Conservation (phyloP, 2,888 invertebrate species). For the Habrosyne pyritoides region DNA sequence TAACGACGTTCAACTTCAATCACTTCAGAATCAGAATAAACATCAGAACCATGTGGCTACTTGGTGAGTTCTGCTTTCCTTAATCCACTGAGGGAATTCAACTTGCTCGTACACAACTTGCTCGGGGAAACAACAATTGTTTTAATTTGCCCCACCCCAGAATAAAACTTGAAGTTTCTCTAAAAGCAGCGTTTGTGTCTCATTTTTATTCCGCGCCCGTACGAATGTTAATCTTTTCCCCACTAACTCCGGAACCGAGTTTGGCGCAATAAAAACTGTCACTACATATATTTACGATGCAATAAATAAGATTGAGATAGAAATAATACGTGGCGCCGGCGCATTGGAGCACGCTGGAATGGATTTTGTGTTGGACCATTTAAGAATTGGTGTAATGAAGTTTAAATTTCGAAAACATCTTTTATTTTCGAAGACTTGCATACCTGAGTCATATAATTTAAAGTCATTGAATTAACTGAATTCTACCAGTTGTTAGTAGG, state of each 20-base stretch:
- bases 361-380: neutral
- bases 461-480: too few species aligned
- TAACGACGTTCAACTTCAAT: neutral
- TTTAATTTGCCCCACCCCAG: conserved; percentile 22
- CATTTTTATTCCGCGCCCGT: conserved; percentile 64
- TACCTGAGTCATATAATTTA: too few species aligned
- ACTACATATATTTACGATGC: conserved; percentile 73
- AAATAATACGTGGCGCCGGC: conserved; percentile 49
- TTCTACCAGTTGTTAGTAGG: too few species aligned
- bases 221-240: conserved; percentile 67
- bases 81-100: neutral
- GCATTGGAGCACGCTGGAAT: conserved; percentile 28
- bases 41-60: neutral
- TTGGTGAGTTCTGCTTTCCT: neutral
- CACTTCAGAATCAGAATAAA: neutral
- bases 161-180: conserved; percentile 39
- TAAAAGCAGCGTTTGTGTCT: conserved; percentile 38
- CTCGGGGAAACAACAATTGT: conserved; percentile 1
- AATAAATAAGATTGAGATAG: conserved; percentile 71
- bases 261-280: conserved; percentile 76
- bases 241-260: conserved; percentile 63
- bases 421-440: too few species aligned
- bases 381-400: neutral
- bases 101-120: neutral
- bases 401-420: neutral